Base-by-base conservation (phyloP, 2,888 invertebrate genomes). In the Cabera pusaria region DNA sequence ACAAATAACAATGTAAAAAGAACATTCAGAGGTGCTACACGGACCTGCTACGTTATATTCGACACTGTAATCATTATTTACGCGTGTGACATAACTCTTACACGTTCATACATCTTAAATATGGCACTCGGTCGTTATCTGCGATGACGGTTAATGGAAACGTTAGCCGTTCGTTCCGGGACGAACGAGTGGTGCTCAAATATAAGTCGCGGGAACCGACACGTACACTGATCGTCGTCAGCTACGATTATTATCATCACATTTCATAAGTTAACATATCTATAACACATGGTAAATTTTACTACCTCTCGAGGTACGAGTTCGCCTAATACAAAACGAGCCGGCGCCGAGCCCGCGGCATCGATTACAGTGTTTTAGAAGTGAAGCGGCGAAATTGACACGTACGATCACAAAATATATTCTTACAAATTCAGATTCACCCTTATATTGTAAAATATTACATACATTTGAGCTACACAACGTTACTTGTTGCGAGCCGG, bases 1-100 rank as follows among this genome's bases (percentile, higher is more conserved):
- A 86, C 84, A 86, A 85, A 75, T 84, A 87, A 87, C 85, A 87
- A 86, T 76, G 70, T 85, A 83, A 84, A 76, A 81, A 74, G 72
- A 72, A 76, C 66, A 65, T 72, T 72, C 64, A 71, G 71, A 66
- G 70, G 64, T 66, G 64, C 72, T 72, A 72, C 66, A 73, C 70
- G 74, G 66, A 74, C 69, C 71, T 66, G 76, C 66, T 70, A 67
- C 64, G 40, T 63, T 65, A 50, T 61, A 67, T 59, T 59, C 53
- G 72, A 78, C 80, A 77, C 77, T 74, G 79, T 66, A 74, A 73
- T 65, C 66, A 64, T 66, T 55, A 54, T 52, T 54, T 45, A 49
- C 32, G 55, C 42, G 38, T 48, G 32, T 46, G 18, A 35, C 24
- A 21, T 17, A 12, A 25, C 35, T 41, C 20, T 14, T 21, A 24